Evolutionary conservation across 2,888 invertebrate species (phyloP).

Genomic region (Reticulitermes lucifugus): DNA sequence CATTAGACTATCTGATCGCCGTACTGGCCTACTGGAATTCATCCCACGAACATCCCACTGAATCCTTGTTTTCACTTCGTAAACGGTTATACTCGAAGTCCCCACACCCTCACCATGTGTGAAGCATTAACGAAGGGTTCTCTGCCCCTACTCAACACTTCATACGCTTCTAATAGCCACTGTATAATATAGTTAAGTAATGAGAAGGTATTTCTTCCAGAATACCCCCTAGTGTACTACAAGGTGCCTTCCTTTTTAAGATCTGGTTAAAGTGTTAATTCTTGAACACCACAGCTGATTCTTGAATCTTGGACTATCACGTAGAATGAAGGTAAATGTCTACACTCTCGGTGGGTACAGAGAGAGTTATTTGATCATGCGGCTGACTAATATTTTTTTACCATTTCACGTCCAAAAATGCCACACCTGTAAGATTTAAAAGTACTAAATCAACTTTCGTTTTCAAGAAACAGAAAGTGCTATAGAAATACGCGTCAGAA

Average conservation of each 20-base stretch:
- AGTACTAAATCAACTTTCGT: neutral
- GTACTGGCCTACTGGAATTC: constrained; percentile 24
- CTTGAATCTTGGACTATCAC: neutral
- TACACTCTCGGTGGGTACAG: neutral
- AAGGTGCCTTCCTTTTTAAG: neutral
- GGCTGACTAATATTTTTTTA: neutral
- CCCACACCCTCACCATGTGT: neutral
- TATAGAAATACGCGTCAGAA: too few relatives aligned
- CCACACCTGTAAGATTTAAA: neutral
- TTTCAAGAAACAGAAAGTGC: too few relatives aligned
- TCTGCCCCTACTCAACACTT: neutral
- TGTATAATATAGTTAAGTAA: neutral
- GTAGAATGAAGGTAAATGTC: neutral
- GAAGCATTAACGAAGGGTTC: too few relatives aligned
- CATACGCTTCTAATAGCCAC: neutral
- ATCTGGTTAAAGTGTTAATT: neutral
- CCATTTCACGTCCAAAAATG: neutral
- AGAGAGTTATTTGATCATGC: neutral
- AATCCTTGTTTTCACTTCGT: constrained; percentile 12
- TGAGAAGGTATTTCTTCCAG: neutral
- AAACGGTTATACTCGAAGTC: neutral
- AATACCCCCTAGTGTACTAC: neutral
- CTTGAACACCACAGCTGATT: neutral
- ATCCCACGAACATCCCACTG: neutral
- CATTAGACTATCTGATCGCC: constrained; percentile 42